phyloP scores from a whole-genome alignment of 2,113 vertebrate genomes.

The Lophotis ruficrista region DNA sequence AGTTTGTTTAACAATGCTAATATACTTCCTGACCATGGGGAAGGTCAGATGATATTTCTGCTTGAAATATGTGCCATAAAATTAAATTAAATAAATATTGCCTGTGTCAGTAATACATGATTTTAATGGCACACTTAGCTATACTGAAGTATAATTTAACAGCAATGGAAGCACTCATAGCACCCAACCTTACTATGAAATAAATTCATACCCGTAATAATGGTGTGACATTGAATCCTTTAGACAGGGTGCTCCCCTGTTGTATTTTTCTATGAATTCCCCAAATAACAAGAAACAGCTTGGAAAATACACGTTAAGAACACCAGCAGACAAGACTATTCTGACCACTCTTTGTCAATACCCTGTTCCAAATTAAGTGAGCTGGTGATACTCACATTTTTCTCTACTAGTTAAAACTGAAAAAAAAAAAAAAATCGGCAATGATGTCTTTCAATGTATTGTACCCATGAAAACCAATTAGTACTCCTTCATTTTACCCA shows the following conservation, averaged over 20 bases:
- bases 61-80: slow-evolving; percentile 40
- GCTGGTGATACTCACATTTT: neutral
- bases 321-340: neutral
- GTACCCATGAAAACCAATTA: neutral
- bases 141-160: slow-evolving; percentile 29
- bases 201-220: slow-evolving; percentile 24
- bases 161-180: neutral
- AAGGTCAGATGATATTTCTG: slow-evolving; percentile 5
- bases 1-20: neutral
- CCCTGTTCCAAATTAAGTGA: neutral
- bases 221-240: slow-evolving; percentile 15
- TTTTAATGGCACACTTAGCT: slow-evolving; percentile 58
- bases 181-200: slow-evolving; percentile 8
- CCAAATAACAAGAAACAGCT: slow-evolving; percentile 19
- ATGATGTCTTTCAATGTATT: neutral
- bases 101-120: slow-evolving; percentile 27
- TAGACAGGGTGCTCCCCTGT: neutral
- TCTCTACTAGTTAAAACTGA: neutral
- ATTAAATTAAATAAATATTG: slow-evolving; percentile 59
- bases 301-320: neutral
- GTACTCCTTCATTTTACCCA: neutral
- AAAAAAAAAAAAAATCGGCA: neutral
- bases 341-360: neutral
- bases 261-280: neutral
- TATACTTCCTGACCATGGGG: neutral